These are phyloP conservation scores for Nesometra sesokonis DNA, from an alignment of 35 echinoderm and acorn worm genomes.

Conservation along the genomic window DNA sequence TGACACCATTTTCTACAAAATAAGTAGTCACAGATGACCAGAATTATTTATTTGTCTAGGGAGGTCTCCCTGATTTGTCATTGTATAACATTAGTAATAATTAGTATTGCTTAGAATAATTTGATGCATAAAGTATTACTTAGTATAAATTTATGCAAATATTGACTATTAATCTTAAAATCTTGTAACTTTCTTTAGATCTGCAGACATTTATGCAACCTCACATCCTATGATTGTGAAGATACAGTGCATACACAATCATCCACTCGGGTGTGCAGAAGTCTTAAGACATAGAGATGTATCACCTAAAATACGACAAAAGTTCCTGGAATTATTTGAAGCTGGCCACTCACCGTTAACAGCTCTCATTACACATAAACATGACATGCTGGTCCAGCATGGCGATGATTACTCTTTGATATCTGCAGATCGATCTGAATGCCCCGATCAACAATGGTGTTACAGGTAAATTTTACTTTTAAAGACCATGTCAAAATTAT, in stretches of 20 bases:
- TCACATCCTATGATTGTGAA: neutral
- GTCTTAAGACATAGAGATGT: constrained; percentile 21
- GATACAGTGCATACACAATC: constrained; percentile 20
- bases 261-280: constrained; percentile 28
- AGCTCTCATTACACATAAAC: constrained; percentile 24
- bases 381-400: constrained; percentile 33
- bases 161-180: no score
- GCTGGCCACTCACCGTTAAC: constrained; percentile 34
- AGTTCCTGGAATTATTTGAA: constrained; percentile 23
- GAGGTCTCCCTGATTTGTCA: no score
- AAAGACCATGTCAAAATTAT: no score
- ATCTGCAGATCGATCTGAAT: constrained; percentile 24
- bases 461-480: constrained; percentile 48
- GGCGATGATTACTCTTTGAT: constrained; percentile 18
- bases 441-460: constrained; percentile 48
- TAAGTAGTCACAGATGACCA: no score
- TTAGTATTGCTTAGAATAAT: no score
- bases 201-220: no score
- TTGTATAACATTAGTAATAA: no score
- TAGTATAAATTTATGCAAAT: no score
- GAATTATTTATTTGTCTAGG: no score
- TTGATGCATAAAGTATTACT: no score
- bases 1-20: no score
- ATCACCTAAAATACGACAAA: neutral
- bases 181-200: no score